phyloP scores from a whole-genome alignment of 2,888 invertebrate species.

The Axea sp. region DNA sequence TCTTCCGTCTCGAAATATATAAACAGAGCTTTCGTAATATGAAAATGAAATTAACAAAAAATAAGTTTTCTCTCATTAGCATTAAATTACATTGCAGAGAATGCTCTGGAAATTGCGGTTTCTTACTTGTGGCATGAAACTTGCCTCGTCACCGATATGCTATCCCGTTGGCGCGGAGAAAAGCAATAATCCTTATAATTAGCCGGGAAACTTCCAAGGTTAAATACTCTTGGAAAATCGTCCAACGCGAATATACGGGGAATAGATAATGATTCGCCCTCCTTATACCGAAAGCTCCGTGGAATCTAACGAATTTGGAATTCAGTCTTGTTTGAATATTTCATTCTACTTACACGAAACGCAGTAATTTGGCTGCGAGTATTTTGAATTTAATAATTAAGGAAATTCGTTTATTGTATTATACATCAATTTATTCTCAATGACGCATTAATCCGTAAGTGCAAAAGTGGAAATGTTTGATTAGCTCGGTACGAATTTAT shows the following conservation, averaged over 20 bases:
- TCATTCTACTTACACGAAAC: no score
- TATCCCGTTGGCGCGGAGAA: conserved; percentile 50
- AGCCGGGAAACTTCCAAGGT: conserved; percentile 61
- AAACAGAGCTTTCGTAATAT: no score
- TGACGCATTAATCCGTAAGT: no score
- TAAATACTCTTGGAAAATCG: conserved; percentile 60
- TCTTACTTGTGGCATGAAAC: conserved; percentile 56
- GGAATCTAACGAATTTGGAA: conserved; percentile 32
- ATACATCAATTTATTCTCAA: no score
- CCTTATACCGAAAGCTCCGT: conserved; percentile 20
- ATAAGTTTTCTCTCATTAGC: conserved; percentile 50
- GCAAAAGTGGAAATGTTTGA: no score
- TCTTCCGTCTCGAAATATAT: no score
- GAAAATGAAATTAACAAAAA: no score
- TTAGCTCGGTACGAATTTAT: no score
- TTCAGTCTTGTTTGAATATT: conserved; percentile 12
- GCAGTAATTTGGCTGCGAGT: no score
- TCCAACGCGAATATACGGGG: conserved; percentile 36
- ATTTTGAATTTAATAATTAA: no score
- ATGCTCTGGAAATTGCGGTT: conserved; percentile 53
- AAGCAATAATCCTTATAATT: conserved; percentile 62
- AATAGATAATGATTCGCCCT: conserved; percentile 41
- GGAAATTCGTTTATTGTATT: no score
- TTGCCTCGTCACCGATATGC: conserved; percentile 61
- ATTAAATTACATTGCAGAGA: conserved; percentile 56